phyloP scores from a whole-genome alignment of 2,888 invertebrate genomes.

The Malthinus flaveolus region DNA sequence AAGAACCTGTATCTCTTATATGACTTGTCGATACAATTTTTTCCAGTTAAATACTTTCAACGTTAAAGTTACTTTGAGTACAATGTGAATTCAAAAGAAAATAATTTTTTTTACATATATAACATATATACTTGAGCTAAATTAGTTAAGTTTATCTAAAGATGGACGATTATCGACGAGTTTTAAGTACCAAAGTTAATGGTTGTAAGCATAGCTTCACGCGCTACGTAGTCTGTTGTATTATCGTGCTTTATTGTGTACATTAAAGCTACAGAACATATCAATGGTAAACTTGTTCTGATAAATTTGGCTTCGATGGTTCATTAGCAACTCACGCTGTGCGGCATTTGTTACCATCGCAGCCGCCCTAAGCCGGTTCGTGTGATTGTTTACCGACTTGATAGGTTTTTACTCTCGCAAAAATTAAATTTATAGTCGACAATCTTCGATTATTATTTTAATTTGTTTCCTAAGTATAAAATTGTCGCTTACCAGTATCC shows the following conservation, averaged over 20 bases:
- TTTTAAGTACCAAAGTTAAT: slow-evolving; percentile 29
- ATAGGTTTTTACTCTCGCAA: slow-evolving; percentile 26
- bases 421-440: slow-evolving; percentile 22
- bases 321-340: slow-evolving; percentile 44
- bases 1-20: too few relatives aligned
- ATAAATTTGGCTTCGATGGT: slow-evolving; percentile 46
- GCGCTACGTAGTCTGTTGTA: slow-evolving; percentile 31
- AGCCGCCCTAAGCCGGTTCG: slow-evolving; percentile 29
- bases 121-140: not conserved
- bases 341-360: slow-evolving; percentile 32
- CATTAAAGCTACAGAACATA: slow-evolving; percentile 41
- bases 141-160: slow-evolving; percentile 23
- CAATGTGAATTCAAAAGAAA: slow-evolving; percentile 13
- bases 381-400: slow-evolving; percentile 28
- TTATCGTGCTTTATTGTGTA: slow-evolving; percentile 48
- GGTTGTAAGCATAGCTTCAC: slow-evolving; percentile 34
- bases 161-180: slow-evolving; percentile 24
- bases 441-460: slow-evolving; percentile 12
- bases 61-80: not conserved
- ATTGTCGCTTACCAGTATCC: slow-evolving; percentile 83
- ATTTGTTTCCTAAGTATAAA: too few relatives aligned
- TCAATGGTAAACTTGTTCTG: slow-evolving; percentile 43
- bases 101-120: slow-evolving; percentile 8
- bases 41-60: not conserved
- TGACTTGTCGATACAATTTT: not conserved